Evolutionary conservation across 2,113 vertebrate genomes (phyloP), one percentile per base, ranked within the genome.

Genomic region (Megaceryle maxima): DNA sequence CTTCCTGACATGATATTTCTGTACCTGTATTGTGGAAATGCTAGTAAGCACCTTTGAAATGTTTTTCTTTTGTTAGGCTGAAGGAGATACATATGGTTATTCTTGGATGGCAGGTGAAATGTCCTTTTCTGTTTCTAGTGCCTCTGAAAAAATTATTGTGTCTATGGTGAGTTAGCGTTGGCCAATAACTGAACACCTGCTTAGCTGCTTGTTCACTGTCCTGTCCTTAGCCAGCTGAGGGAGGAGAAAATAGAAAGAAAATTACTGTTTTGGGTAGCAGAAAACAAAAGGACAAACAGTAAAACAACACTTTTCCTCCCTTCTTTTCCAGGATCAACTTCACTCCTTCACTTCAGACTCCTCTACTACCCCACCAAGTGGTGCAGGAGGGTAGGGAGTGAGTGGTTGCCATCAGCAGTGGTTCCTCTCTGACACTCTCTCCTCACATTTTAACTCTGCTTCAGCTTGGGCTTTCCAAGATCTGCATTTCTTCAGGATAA

Each of bases 381-480:
- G 24, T 60, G 9, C 39, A 60, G 28, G 24, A 82, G 5, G 13
- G 10, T 63, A 53, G 15, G 12, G 4, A 26, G 11, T 43, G 18
- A 9, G 9, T 69, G 28, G 3, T 68, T 63, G 22, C 20, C 22
- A 35, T 29, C 28, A 26, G 31, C 4, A 9, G 9, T 16, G 13
- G 4, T 22, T 76, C 18, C 14, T 70, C 31, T 39, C 44, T 70
- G 18, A 6, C 0, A 0, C 14, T 79, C 12, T 25, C 21, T 72
- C 7, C 12, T 74, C n/a, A 18, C 8, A 21, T 35, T 59, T 83
- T 68, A 18, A 6, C 24, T 73, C 31, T 83, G 37, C 31, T 80
- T 20, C 51, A 14, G 4, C 35, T 73, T 92, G 19, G 11, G 44
- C 18, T 74, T 11, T 43, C 22, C 19, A 56, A 31, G 19, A 8